Percentiles rank a stretch among this genome's conserved stretches.
These are phyloP conservation scores for Polydesmus complanatus DNA, from an alignment of 2,888 invertebrate species.

Conservation along the genomic window DNA sequence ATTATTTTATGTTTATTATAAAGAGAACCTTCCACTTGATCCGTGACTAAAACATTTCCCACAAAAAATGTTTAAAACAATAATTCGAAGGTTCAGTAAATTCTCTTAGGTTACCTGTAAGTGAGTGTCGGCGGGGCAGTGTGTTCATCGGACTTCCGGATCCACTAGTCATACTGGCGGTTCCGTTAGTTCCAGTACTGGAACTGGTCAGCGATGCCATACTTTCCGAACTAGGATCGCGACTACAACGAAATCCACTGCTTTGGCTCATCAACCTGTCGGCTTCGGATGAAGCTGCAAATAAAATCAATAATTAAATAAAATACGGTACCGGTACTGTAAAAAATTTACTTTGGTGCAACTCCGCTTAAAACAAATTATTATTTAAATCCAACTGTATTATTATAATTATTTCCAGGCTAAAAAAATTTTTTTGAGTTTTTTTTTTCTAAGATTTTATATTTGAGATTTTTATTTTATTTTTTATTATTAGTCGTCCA, in stretches of 20 bases:
- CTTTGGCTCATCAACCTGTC: constrained; percentile 35
- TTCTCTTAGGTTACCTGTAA: constrained; percentile 47
- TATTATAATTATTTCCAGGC: too few species aligned
- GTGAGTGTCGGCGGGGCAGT: constrained; percentile 52
- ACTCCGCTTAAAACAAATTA: too few species aligned
- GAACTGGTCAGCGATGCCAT: constrained; percentile 58
- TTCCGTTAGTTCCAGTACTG: constrained; percentile 29
- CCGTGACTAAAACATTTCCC: constrained; percentile 51
- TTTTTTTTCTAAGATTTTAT: too few species aligned
- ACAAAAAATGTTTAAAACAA: neutral
- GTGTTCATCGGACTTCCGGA: constrained; percentile 53
- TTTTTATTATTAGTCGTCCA: too few species aligned
- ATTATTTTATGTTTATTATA: constrained; percentile 48
- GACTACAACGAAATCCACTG: constrained; percentile 23
- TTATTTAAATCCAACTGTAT: too few species aligned
- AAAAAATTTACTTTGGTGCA: too few species aligned
- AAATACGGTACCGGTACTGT: too few species aligned
- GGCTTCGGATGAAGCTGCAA: constrained; percentile 55
- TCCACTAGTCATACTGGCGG: constrained; percentile 63
- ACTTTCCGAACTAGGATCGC: constrained; percentile 46
- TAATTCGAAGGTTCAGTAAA: constrained; percentile 6
- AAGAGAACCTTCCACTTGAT: constrained; percentile 47
- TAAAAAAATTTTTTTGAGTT: too few species aligned
- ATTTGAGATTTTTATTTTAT: too few species aligned
- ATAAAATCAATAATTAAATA: too few species aligned